Percentiles rank a stretch among this genome's conserved stretches.
phyloP scores from a whole-genome alignment of 1,140 invertebrate genomes.

The Acyrthosiphon pisum region DNA sequence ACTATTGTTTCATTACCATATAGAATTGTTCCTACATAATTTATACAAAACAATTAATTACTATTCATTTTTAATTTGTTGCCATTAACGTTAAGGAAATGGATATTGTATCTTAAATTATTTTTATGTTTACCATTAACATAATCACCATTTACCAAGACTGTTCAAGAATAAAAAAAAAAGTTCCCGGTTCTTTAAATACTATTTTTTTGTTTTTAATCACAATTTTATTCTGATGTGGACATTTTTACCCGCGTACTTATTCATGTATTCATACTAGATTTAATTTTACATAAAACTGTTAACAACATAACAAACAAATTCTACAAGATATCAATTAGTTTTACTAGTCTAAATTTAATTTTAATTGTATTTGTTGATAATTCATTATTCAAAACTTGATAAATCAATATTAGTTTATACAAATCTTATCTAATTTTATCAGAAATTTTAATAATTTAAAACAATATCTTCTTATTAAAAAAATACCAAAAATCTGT shows the following conservation, averaged over 20 bases:
- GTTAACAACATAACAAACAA: not conserved
- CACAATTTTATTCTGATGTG: not conserved
- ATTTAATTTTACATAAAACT: not conserved
- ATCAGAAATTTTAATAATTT: not conserved
- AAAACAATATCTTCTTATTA: not conserved
- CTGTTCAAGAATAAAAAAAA: not conserved
- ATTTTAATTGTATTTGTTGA: not conserved
- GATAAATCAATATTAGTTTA: not conserved
- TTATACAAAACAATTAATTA: not conserved
- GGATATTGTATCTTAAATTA: not conserved
- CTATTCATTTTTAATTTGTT: not conserved
- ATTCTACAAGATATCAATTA: not conserved
- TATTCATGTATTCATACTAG: not conserved
- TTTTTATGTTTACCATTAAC: not conserved
- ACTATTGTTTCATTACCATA: not conserved
- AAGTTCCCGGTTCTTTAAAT: not conserved
- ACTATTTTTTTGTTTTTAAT: not conserved
- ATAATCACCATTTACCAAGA: not conserved
- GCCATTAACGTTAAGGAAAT: not conserved
- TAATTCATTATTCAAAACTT: not conserved
- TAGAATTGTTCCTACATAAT: constrained; percentile 15
- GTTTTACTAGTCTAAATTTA: not conserved
- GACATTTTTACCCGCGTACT: not conserved
- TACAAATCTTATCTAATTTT: not conserved
- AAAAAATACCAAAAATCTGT: constrained; percentile 27